Evolutionary conservation across 2,797 vertebrate genomes (phyloP).

Genomic region (Lophius americanus): DNA sequence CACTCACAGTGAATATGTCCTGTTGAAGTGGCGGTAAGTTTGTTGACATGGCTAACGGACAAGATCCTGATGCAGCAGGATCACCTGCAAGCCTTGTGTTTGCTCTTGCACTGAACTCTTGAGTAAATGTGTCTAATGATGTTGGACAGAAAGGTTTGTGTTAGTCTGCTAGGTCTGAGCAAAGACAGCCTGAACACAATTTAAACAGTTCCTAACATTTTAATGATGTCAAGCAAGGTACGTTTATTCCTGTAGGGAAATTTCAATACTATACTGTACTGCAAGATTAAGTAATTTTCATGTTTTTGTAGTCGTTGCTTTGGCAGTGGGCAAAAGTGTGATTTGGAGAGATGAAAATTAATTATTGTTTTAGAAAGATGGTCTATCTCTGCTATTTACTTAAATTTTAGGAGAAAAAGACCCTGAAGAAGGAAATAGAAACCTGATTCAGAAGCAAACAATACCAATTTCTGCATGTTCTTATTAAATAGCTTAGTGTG

Average conservation of each 20-base stretch:
- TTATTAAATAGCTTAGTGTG: not conserved
- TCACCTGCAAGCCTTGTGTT: slow-evolving; percentile 76
- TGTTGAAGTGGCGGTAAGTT: slow-evolving; percentile 61
- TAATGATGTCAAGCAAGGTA: slow-evolving; percentile 32
- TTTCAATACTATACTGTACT: not conserved
- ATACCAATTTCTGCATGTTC: not conserved
- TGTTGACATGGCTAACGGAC: slow-evolving; percentile 83
- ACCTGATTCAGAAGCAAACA: not conserved
- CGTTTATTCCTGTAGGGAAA: slow-evolving; percentile 1
- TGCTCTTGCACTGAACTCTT: slow-evolving; percentile 77
- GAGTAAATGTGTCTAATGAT: slow-evolving; percentile 74
- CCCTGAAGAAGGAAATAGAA: too few species aligned
- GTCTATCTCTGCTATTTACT: too few species aligned
- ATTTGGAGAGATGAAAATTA: not conserved
- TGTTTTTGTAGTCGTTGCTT: not conserved
- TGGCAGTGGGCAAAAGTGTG: not conserved
- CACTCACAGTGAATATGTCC: slow-evolving; percentile 49
- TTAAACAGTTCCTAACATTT: slow-evolving; percentile 47
- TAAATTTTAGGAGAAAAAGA: too few species aligned
- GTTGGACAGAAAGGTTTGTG: slow-evolving; percentile 68
- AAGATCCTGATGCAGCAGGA: slow-evolving; percentile 89
- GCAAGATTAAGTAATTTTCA: not conserved
- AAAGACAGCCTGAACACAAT: slow-evolving; percentile 69
- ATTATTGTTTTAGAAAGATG: not conserved
- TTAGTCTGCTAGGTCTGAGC: slow-evolving; percentile 69